Evolutionary conservation across 2,888 invertebrate species (phyloP).

Genomic region (Platynereis dumerilii): DNA sequence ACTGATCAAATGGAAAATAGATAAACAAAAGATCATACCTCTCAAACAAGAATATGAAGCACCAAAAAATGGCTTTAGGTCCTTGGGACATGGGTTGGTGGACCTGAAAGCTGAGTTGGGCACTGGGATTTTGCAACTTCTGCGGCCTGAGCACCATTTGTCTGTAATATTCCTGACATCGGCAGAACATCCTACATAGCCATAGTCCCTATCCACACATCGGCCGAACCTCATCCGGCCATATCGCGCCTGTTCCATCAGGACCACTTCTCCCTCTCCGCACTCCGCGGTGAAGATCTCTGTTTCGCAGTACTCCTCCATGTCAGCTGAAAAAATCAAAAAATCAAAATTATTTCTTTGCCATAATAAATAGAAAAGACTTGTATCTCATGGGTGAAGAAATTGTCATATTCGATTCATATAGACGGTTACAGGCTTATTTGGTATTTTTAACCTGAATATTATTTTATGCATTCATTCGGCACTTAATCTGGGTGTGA

Average conservation of each 20-base stretch:
- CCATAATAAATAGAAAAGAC: too few species aligned
- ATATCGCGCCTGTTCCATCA: slow-evolving; percentile 18
- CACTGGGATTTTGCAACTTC: slow-evolving; percentile 25
- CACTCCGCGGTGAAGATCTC: slow-evolving; percentile 23
- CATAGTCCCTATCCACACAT: slow-evolving; percentile 21
- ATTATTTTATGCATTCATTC: too few species aligned
- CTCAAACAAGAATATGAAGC: slow-evolving; percentile 23
- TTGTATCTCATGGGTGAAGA: too few species aligned
- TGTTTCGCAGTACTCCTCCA: slow-evolving; percentile 24
- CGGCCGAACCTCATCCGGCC: slow-evolving; percentile 23
- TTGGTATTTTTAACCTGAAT: too few species aligned
- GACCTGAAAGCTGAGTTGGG: slow-evolving; percentile 30
- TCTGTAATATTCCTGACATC: slow-evolving; percentile 30
- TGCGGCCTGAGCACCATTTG: slow-evolving; percentile 28
- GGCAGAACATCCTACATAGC: slow-evolving; percentile 19
- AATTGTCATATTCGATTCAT: too few species aligned
- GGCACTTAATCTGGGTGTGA: too few species aligned
- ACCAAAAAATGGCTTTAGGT: slow-evolving; percentile 34
- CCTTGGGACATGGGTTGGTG: slow-evolving; percentile 26
- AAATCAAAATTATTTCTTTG: too few species aligned
- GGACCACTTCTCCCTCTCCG: slow-evolving; percentile 17
- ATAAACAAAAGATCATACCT: slow-evolving; percentile 22
- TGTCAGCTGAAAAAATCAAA: slow-evolving; percentile 10
- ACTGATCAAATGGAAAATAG: too few species aligned
- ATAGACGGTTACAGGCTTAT: too few species aligned